These are phyloP conservation scores for Gulo gulo DNA, from an alignment of 2,113 vertebrate genomes.

Conservation along the genomic window DNA sequence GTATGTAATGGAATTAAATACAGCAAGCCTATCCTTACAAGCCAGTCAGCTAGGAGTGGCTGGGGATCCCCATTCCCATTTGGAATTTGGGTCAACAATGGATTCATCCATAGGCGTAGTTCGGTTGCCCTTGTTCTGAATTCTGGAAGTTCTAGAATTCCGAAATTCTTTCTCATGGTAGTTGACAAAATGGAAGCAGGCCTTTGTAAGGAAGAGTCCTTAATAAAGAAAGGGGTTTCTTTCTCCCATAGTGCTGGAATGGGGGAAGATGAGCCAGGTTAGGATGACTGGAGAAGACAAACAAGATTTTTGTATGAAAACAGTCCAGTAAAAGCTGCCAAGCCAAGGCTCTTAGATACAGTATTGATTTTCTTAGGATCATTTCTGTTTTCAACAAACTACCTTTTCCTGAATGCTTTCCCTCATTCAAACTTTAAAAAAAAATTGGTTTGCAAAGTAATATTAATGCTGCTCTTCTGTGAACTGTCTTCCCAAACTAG, in stretches of 20 bases:
- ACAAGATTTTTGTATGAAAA: not conserved
- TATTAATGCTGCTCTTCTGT: not conserved
- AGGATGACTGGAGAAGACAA: not conserved
- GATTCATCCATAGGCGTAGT: not conserved
- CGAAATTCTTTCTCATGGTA: not conserved
- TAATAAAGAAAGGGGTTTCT: not conserved
- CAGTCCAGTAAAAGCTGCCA: not conserved
- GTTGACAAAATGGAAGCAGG: not conserved
- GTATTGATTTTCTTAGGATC: constrained; percentile 53
- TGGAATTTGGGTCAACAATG: not conserved
- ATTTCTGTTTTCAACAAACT: constrained; percentile 49
- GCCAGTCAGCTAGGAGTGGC: not conserved
- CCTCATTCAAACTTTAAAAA: constrained; percentile 21
- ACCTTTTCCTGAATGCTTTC: constrained; percentile 37
- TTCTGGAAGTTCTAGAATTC: constrained; percentile 9
- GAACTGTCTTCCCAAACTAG: not conserved
- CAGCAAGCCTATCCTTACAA: not conserved
- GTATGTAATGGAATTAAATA: not conserved
- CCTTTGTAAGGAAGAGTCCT: not conserved
- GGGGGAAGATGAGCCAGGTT: not conserved
- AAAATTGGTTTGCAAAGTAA: not conserved
- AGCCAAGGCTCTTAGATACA: not conserved
- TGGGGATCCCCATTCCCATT: not conserved
- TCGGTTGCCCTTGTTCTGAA: not conserved
- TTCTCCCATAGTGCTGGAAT: not conserved